Evolutionary conservation across 2,113 vertebrate genomes (phyloP).

Genomic region (Orcinus orca): DNA sequence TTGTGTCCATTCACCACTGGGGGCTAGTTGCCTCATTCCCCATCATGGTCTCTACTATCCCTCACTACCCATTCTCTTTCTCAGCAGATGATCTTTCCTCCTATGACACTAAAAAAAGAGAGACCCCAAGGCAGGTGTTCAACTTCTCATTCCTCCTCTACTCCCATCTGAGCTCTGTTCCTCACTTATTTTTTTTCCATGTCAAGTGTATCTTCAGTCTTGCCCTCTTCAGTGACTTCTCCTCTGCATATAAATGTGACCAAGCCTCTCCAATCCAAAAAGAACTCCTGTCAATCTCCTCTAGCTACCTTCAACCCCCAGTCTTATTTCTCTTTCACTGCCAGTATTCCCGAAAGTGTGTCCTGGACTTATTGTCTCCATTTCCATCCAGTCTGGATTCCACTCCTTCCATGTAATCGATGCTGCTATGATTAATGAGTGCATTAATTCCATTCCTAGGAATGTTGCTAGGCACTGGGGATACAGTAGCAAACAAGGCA

Average conservation of each 20-base stretch:
- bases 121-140: neutral
- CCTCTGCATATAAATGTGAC: neutral
- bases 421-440: neutral
- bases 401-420: neutral
- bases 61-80: neutral
- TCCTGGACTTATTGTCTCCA: neutral
- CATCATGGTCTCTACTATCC: neutral
- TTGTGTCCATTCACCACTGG: too few species aligned
- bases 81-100: neutral
- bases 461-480: neutral
- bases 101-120: neutral
- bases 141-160: neutral
- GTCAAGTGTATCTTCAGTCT: neutral
- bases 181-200: neutral
- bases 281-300: neutral
- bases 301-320: neutral
- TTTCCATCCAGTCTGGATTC: neutral
- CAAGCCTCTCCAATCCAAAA: neutral
- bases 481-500: neutral
- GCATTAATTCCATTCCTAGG: neutral
- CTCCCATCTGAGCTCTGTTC: neutral
- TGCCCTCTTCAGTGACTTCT: neutral
- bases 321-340: neutral
- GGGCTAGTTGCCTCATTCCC: neutral
- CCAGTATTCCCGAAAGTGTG: neutral